phyloP scores from a whole-genome alignment of 2,797 vertebrate genomes.

The Macropus fuliginosus region DNA sequence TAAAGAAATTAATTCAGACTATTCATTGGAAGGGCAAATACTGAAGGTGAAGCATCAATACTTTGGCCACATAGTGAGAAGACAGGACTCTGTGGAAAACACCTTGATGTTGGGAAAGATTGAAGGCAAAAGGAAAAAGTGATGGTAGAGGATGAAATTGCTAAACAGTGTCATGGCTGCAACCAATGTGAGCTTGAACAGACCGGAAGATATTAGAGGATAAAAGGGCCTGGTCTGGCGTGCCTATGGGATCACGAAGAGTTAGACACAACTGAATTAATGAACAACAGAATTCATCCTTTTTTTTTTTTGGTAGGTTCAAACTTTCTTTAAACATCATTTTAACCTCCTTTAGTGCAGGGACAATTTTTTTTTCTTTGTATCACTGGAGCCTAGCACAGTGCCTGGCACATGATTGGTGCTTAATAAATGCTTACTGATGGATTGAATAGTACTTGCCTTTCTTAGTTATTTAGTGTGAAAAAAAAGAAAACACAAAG shows the following conservation, averaged over 20 bases:
- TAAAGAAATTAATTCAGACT: background rate
- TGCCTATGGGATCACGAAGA: background rate
- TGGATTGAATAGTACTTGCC: background rate
- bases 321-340: conserved; percentile 17
- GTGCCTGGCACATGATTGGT: background rate
- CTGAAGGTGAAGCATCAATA: background rate
- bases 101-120: background rate
- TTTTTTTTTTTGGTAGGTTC: background rate
- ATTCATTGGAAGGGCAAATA: background rate
- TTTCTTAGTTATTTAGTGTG: background rate
- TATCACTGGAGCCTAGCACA: background rate
- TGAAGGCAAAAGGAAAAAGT: background rate
- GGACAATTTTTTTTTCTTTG: background rate
- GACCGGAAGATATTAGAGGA: background rate
- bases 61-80: background rate
- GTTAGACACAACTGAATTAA: background rate
- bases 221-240: background rate
- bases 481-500: background rate
- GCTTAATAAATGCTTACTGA: conserved; percentile 22
- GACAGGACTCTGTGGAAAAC: background rate
- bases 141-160: background rate
- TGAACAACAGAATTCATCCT: background rate
- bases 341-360: background rate
- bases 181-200: background rate
- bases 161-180: background rate